Evolutionary conservation across 2,797 vertebrate species (phyloP), one percentile per base, ranked within the genome.

Genomic region (Anolis apletophallus): DNA sequence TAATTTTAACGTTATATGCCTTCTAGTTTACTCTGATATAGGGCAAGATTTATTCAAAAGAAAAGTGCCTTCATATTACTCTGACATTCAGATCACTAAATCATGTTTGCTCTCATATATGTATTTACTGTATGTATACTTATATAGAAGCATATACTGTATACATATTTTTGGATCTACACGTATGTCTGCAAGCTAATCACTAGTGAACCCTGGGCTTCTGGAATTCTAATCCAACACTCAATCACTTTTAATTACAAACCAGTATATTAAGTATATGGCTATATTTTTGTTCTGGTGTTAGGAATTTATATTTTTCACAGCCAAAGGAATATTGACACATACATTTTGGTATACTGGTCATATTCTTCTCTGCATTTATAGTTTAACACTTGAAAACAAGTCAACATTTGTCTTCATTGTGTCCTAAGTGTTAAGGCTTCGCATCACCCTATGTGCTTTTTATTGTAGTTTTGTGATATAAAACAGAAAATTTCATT

Each of bases 401-500:
- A 69, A n/a, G 73, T 73, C 29, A 74, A 75, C 32, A 19, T 80
- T 67, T 32, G 77, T n/a, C 21, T 21, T 59, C 26, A 67, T 1
- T 1, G 67, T 84, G 3, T 5, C 89, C 9, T 81, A 21, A 16
- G 40, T 71, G 71, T 11, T 89, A 84, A 68, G 9, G 9, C 12
- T 81, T 90, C 11, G 29, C 90, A 89, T 77, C 50, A 73, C 0
- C 10, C 8, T 88, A 54, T 40, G 80, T 57, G 29, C 89, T 87
- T 85, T 90, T 52, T 61, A 72, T 83, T 87, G 64, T 88, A 85
- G 50, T 88, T 88, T 83, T 91, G 85, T 40, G 86, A 87, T 46
- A 73, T 84, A 14, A 26, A 91, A 84, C 81, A 84, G 69, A 90
- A 84, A 84, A 23, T 81, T 68, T 76, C 23, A 71, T 32, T 88